Conservation (phyloP, 1,140 invertebrate species). For the Diachasmimorpha longicaudata region DNA sequence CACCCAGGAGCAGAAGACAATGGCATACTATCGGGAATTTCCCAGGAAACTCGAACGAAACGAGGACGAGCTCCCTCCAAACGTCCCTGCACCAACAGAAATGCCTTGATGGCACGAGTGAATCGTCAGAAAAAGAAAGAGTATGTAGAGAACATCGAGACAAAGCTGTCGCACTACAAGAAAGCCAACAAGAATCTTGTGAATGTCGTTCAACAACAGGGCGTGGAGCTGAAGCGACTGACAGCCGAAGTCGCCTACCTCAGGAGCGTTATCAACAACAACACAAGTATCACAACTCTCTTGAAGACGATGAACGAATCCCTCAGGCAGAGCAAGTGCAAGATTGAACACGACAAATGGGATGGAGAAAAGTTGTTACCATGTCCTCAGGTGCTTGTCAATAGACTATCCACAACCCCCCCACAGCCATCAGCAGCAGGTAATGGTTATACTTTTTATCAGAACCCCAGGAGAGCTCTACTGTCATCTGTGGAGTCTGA, state of each 20-base stretch:
- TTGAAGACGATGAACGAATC: constrained; percentile 56
- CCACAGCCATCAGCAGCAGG: background rate
- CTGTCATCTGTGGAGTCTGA: background rate
- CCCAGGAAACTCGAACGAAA: background rate
- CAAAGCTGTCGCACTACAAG: constrained; percentile 55
- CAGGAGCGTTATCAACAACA: constrained; percentile 63
- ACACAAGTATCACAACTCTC: constrained; percentile 56
- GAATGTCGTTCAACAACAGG: constrained; percentile 58
- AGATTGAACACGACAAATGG: background rate
- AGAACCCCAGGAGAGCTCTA: background rate
- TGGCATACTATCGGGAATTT: too few species aligned
- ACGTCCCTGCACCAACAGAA: constrained; percentile 54
- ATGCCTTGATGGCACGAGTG: constrained; percentile 67
- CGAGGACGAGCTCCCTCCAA: constrained; percentile 50
- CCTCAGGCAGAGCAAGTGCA: background rate
- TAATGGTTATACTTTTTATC: background rate
- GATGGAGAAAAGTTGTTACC: constrained; percentile 13
- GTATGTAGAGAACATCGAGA: constrained; percentile 64
- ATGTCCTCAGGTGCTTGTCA: too few species aligned
- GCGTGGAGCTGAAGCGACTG: constrained; percentile 56
- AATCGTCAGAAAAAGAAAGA: constrained; percentile 67
- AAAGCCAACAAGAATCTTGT: constrained; percentile 61
- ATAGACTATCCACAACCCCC: too few species aligned
- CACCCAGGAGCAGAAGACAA: too few species aligned
- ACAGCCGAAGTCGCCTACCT: constrained; percentile 63